These are phyloP conservation scores for Mustela nigripes DNA, from an alignment of 2,113 vertebrate species.

Conservation along the genomic window DNA sequence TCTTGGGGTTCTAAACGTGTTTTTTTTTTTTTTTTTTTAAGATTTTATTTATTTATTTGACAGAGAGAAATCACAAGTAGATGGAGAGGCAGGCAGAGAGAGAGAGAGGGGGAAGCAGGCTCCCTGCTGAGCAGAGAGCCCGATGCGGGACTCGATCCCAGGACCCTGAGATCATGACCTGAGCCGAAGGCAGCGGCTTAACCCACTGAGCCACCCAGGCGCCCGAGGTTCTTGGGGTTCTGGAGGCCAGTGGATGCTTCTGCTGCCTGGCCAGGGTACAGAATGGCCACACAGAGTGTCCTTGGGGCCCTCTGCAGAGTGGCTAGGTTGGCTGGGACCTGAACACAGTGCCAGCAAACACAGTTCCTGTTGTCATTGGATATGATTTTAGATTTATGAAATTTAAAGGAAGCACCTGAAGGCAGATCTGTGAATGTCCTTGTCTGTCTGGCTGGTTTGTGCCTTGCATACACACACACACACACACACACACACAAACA, in stretches of 20 bases:
- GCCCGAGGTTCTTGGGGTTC: not conserved
- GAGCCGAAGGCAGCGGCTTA: too few species aligned
- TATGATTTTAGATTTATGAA: not conserved
- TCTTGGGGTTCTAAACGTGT: too few species aligned
- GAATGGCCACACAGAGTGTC: fast-evolving
- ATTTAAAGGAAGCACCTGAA: fast-evolving
- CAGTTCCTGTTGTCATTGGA: not conserved
- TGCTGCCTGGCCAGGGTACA: not conserved
- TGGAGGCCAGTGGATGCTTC: not conserved
- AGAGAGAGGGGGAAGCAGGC: too few species aligned
- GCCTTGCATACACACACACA: not conserved
- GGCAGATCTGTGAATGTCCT: fast-evolving
- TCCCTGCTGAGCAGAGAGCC: too few species aligned
- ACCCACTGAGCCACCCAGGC: too few species aligned
- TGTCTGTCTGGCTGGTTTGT: not conserved
- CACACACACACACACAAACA: fast-evolving
- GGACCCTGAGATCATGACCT: too few species aligned
- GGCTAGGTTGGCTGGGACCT: not conserved
- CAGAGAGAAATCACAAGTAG: too few species aligned
- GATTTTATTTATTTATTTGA: too few species aligned
- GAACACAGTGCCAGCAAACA: not conserved
- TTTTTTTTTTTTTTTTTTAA: too few species aligned
- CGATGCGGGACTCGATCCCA: too few species aligned
- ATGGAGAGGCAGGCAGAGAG: too few species aligned
- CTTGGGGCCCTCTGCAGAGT: not conserved